Evolutionary conservation across 2,797 vertebrate species (phyloP).

Genomic region (Gallirallus australis): DNA sequence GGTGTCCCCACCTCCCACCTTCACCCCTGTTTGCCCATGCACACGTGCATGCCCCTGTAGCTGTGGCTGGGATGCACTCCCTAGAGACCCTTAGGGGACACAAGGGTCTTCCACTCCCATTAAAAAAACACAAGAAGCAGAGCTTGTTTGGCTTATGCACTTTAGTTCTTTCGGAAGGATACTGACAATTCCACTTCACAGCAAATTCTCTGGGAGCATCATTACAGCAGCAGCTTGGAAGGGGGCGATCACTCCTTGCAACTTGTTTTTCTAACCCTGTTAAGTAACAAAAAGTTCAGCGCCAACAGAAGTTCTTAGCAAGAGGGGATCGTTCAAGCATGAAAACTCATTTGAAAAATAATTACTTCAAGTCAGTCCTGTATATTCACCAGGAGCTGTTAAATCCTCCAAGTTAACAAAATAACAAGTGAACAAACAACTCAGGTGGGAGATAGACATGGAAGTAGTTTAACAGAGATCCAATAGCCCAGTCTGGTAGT

Average conservation of each 20-base stretch:
- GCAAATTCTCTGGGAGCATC: neutral
- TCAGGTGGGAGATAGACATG: neutral
- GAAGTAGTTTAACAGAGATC: neutral
- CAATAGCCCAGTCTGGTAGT: neutral
- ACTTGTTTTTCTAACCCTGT: neutral
- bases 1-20: fast-evolving
- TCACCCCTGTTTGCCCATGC: neutral
- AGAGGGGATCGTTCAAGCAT: neutral
- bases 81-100: neutral
- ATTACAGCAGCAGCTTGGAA: neutral
- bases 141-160: neutral
- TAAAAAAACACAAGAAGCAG: neutral
- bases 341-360: conserved; percentile 47
- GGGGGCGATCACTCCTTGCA: neutral
- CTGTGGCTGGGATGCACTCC: neutral
- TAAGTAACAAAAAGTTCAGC: neutral
- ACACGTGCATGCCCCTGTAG: fast-evolving
- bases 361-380: neutral
- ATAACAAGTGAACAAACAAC: neutral
- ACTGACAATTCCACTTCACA: neutral
- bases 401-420: conserved; percentile 3
- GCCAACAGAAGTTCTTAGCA: neutral
- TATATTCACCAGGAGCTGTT: neutral
- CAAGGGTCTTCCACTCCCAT: neutral
- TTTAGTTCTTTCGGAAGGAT: neutral